Percentiles rank a stretch among this genome's conserved stretches.
phyloP scores from a whole-genome alignment of 2,113 vertebrate genomes.

The Hucho hucho region DNA sequence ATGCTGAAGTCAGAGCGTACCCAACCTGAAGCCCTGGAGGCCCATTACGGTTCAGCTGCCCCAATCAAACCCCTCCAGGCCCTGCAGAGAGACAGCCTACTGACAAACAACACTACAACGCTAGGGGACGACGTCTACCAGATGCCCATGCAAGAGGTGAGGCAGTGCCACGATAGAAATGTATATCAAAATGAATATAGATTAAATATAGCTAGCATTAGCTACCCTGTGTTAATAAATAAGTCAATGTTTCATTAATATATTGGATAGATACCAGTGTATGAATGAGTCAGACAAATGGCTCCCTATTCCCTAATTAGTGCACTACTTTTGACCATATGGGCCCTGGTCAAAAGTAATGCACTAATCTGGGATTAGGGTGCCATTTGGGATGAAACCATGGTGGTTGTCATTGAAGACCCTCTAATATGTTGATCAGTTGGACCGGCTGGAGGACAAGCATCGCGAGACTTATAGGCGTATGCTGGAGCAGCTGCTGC shows the following conservation, averaged over 20 bases:
- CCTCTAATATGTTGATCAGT: slow-evolving; percentile 61
- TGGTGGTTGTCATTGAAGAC: too few species aligned
- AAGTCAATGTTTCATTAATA: too few species aligned
- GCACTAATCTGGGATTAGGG: neutral
- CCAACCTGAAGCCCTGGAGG: slow-evolving; percentile 84
- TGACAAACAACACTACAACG: slow-evolving; percentile 66
- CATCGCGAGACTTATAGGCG: slow-evolving; percentile 94
- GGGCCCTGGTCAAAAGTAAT: neutral
- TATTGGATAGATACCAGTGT: neutral
- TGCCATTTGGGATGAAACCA: too few species aligned
- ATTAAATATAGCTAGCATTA: neutral
- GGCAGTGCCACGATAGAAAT: neutral
- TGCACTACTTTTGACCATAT: too few species aligned
- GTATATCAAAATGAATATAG: neutral
- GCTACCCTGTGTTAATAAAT: neutral
- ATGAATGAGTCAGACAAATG: neutral
- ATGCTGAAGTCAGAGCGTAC: slow-evolving; percentile 87
- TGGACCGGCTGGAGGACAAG: slow-evolving; percentile 92
- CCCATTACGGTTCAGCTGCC: slow-evolving; percentile 85
- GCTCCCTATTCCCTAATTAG: neutral
- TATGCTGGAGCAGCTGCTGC: slow-evolving; percentile 95
- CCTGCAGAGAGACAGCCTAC: slow-evolving; percentile 85
- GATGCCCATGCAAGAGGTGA: slow-evolving; percentile 92
- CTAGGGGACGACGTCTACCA: slow-evolving; percentile 87
- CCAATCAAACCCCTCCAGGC: slow-evolving; percentile 84